These are phyloP conservation scores for Eulithis prunata DNA, from an alignment of 2,888 invertebrate species.

Conservation along the genomic window DNA sequence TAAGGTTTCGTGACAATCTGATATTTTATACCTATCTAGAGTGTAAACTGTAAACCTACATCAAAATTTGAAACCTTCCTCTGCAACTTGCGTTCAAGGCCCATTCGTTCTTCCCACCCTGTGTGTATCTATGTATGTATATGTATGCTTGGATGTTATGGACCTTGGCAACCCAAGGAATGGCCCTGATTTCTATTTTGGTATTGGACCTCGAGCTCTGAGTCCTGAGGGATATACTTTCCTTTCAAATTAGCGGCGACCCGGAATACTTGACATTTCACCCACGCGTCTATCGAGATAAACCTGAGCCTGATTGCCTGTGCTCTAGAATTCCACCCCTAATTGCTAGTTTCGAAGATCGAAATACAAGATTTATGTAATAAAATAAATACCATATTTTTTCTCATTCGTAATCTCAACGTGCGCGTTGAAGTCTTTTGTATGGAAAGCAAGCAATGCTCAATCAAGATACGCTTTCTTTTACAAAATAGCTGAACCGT, in stretches of 20 bases:
- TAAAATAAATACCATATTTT: too few relatives aligned
- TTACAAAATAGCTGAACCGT: neutral
- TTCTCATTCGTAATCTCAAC: neutral
- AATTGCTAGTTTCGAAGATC: neutral
- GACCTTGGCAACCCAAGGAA: constrained; percentile 1
- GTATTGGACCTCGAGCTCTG: constrained; percentile 21
- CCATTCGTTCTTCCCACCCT: too few relatives aligned
- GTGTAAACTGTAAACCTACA: neutral
- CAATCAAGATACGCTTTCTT: neutral
- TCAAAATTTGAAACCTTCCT: neutral
- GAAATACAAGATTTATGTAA: too few relatives aligned
- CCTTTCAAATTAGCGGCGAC: constrained; percentile 28
- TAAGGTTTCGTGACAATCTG: constrained; percentile 61
- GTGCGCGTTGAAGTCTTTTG: constrained; percentile 29
- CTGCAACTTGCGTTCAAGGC: neutral
- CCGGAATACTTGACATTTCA: constrained; percentile 39
- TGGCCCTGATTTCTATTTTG: constrained; percentile 24
- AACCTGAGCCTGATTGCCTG: constrained; percentile 12
- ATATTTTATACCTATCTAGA: constrained; percentile 62
- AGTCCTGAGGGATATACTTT: constrained; percentile 20
- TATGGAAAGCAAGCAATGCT: constrained; percentile 1
- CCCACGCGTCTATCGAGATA: constrained; percentile 30
- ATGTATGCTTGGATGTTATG: too few relatives aligned
- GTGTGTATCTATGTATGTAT: too few relatives aligned
- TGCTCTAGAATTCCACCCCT: constrained; percentile 20